Conservation (phyloP, 2,797 vertebrate species). For the Pithecia hirsuta region DNA sequence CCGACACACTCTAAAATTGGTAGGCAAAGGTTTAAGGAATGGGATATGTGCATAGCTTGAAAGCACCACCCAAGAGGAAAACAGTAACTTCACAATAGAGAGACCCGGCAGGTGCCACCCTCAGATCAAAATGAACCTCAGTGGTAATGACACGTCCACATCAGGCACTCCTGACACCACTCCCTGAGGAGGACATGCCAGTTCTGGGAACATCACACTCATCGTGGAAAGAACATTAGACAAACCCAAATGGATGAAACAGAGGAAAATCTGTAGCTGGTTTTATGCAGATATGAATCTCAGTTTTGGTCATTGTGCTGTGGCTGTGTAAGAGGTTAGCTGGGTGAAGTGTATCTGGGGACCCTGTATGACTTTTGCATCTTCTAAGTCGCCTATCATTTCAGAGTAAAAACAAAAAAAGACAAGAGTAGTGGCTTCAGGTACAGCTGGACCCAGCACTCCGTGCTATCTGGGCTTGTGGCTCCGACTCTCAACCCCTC, state of each 20-base stretch:
- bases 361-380: background rate
- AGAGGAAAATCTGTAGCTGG: background rate
- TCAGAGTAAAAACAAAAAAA: background rate
- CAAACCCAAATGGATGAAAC: background rate
- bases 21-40: background rate
- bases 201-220: background rate
- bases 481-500: background rate
- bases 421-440: background rate
- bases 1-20: background rate
- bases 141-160: rapidly evolving
- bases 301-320: background rate
- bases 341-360: too few species aligned
- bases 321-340: background rate
- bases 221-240: background rate
- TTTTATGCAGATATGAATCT: rapidly evolving
- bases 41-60: background rate
- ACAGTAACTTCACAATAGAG: background rate
- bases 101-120: background rate
- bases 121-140: background rate
- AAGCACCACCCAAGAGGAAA: background rate
- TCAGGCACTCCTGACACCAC: rapidly evolving
- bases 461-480: background rate
- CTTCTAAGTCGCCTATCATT: background rate
- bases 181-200: background rate
- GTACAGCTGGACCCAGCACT: background rate